phyloP scores from a whole-genome alignment of 2,797 vertebrate genomes.

The Mus caroli region DNA sequence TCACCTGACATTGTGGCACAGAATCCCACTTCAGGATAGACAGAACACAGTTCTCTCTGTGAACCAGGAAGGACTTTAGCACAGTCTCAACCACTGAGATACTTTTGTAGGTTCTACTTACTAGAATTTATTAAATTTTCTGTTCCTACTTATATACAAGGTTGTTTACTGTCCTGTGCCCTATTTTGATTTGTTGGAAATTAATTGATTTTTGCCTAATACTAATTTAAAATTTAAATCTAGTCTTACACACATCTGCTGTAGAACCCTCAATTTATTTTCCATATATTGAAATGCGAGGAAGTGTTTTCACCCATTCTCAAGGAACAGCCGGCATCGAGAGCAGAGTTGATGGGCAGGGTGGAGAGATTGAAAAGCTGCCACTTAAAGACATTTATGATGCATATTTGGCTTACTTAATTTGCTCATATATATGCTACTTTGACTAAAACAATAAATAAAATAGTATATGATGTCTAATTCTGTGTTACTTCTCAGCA shows the following conservation, averaged over 20 bases:
- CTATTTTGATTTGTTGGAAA: constrained; percentile 50
- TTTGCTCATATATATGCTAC: not conserved
- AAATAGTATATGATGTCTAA: not conserved
- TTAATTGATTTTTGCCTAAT: constrained; percentile 66
- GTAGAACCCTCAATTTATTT: not conserved
- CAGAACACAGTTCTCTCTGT: not conserved
- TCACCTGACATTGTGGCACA: not conserved
- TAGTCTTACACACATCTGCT: constrained; percentile 34
- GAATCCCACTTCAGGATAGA: not conserved
- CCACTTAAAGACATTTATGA: no score
- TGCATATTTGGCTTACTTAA: not conserved
- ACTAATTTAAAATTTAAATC: constrained; percentile 63
- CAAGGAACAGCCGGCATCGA: not conserved
- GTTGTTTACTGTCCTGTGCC: not conserved
- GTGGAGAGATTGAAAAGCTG: not conserved
- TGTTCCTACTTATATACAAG: not conserved
- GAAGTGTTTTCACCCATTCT: not conserved
- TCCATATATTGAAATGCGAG: not conserved
- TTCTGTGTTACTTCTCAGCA: not conserved
- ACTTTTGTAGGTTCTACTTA: not conserved
- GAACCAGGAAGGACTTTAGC: not conserved
- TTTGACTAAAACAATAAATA: not conserved
- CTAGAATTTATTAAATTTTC: constrained; percentile 59
- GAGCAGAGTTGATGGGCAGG: not conserved
- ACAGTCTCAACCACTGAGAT: not conserved